Evolutionary conservation across 2,113 vertebrate genomes (phyloP).

Genomic region (Periophthalmodon schlosseri): DNA sequence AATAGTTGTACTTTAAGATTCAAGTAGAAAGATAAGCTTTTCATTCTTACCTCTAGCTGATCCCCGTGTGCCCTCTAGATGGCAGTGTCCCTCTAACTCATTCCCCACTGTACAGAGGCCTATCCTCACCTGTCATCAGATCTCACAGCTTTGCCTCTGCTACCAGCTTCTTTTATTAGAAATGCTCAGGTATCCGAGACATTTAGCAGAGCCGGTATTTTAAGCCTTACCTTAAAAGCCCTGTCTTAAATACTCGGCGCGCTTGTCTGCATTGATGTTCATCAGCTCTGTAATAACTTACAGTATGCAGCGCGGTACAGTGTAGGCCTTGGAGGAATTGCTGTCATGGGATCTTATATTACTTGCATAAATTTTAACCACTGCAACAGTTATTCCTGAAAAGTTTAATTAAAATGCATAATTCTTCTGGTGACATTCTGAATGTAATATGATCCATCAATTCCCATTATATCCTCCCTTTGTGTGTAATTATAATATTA

Average conservation of each 20-base stretch:
- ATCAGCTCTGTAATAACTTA: conserved; percentile 4
- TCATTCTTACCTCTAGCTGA: neutral
- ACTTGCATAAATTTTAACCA: conserved; percentile 48
- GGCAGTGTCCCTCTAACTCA: conserved; percentile 60
- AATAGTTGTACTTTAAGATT: neutral
- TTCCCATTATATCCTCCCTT: conserved; percentile 35
- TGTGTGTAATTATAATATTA: conserved; percentile 57
- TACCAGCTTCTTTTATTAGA: neutral
- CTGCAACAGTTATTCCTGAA: conserved; percentile 43
- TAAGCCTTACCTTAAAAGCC: neutral
- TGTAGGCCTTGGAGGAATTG: conserved; percentile 26
- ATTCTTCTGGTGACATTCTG: conserved; percentile 51
- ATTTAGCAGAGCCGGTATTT: neutral
- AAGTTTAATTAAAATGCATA: conserved; percentile 52
- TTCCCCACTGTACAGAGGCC: neutral
- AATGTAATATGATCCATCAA: conserved; percentile 44
- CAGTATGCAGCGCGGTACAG: neutral
- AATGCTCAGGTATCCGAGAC: neutral
- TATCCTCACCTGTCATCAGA: conserved; percentile 17
- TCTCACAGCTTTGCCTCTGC: neutral
- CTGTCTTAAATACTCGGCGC: conserved; percentile 17
- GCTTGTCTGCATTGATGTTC: conserved; percentile 35
- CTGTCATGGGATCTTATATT: conserved; percentile 52
- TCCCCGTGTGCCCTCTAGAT: conserved; percentile 46
- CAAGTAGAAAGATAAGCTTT: neutral